Conservation (phyloP, 2,888 invertebrate species). For the Empis stercorea region DNA sequence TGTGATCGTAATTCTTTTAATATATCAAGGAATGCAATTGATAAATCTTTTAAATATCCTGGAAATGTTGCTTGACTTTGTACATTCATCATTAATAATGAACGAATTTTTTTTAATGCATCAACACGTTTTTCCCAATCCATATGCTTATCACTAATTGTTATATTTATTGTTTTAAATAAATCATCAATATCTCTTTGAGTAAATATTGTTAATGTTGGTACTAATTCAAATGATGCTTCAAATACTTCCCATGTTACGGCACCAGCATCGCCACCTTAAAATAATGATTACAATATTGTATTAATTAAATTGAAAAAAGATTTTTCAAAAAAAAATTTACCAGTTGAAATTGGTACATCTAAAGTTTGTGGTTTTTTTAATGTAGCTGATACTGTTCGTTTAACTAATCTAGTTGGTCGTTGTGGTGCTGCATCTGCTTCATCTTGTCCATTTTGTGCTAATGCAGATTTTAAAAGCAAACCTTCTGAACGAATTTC, state of each 20-base stretch:
- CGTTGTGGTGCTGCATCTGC: conserved; percentile 34
- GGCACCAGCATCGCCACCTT: conserved; percentile 58
- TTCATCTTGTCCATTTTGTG: conserved; percentile 34
- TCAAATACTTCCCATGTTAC: conserved; percentile 82
- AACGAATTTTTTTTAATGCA: conserved; percentile 75
- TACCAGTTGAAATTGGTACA: conserved; percentile 13
- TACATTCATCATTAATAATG: conserved; percentile 70
- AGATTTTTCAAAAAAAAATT: not conserved
- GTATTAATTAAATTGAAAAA: not conserved
- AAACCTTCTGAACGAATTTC: conserved; percentile 69
- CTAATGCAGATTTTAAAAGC: conserved; percentile 56
- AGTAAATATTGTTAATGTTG: conserved; percentile 71
- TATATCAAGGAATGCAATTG: conserved; percentile 66
- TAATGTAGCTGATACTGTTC: conserved; percentile 30
- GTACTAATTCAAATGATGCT: conserved; percentile 70
- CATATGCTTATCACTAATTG: conserved; percentile 64
- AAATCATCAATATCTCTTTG: conserved; percentile 71
- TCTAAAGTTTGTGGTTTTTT: conserved; percentile 25
- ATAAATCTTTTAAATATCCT: conserved; percentile 62
- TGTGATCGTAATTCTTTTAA: conserved; percentile 80
- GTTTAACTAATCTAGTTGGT: conserved; percentile 38
- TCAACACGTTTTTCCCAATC: conserved; percentile 96
- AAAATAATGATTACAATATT: not conserved
- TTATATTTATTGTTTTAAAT: conserved; percentile 57
- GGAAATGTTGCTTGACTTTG: conserved; percentile 52